phyloP scores from a whole-genome alignment of 2,888 invertebrate species.

The Luperina testacea region DNA sequence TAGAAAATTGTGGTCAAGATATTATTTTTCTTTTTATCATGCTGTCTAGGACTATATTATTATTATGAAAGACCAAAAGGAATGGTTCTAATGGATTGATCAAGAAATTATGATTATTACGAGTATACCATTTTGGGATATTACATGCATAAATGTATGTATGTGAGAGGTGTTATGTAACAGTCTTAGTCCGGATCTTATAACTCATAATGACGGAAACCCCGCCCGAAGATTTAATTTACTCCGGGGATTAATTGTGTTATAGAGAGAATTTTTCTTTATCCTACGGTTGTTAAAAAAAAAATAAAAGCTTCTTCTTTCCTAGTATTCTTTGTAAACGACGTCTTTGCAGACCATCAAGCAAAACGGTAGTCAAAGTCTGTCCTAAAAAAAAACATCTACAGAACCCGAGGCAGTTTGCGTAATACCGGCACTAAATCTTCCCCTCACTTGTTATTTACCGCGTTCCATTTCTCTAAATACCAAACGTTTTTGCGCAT shows the following conservation, averaged over 20 bases:
- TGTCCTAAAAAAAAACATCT: conserved; percentile 30
- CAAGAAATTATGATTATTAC: conserved; percentile 26
- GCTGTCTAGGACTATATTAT: conserved; percentile 17
- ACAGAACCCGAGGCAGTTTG: conserved; percentile 31
- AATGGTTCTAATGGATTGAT: conserved; percentile 26
- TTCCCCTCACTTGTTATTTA: conserved; percentile 56
- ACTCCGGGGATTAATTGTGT: not conserved
- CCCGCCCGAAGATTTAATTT: not conserved
- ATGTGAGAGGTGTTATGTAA: conserved; percentile 14
- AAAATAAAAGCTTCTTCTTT: not conserved
- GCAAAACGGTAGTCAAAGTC: conserved; percentile 27
- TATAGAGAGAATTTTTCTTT: not conserved
- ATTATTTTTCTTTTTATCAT: not conserved
- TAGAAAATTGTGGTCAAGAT: conserved; percentile 7
- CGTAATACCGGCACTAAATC: conserved; percentile 55
- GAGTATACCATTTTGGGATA: conserved; percentile 5
- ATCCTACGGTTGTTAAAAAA: not conserved
- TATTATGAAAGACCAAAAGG: conserved; percentile 33
- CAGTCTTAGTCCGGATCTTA: conserved; percentile 8
- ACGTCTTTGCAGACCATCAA: conserved; percentile 17
- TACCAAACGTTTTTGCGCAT: conserved; percentile 56
- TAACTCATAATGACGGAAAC: not conserved
- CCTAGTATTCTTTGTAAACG: not conserved
- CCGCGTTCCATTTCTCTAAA: conserved; percentile 54
- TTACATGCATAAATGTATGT: conserved; percentile 46